Evolutionary conservation across 2,797 vertebrate genomes (phyloP).

Genomic region (Lycodopsis pacificus): DNA sequence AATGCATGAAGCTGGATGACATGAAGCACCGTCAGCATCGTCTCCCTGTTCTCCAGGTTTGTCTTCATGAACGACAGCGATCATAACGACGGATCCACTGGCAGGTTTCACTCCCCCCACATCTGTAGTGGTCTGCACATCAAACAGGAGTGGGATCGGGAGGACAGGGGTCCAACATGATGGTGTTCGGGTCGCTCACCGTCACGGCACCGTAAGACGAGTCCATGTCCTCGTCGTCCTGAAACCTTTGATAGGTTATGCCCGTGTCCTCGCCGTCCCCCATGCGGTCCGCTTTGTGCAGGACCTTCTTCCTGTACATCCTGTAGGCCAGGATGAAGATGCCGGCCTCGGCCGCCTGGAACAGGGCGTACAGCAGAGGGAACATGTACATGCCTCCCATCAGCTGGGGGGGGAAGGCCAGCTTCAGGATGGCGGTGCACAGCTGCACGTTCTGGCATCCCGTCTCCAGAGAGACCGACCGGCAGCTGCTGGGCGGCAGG

Average conservation of each 20-base stretch:
- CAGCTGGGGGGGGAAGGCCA: constrained; percentile 93
- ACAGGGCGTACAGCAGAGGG: constrained; percentile 95
- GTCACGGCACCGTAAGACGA: constrained; percentile 91
- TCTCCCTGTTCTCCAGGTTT: constrained; percentile 1
- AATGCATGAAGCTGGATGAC: constrained; percentile 33
- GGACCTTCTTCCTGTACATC: constrained; percentile 87
- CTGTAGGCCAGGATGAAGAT: constrained; percentile 93
- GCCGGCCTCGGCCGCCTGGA: constrained; percentile 95
- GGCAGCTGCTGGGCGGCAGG: constrained; percentile 90
- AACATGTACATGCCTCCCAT: constrained; percentile 98
- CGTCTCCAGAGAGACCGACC: constrained; percentile 94
- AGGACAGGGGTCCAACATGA: constrained; percentile 85
- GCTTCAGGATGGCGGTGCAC: constrained; percentile 96
- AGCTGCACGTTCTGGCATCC: constrained; percentile 99
- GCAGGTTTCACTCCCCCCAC: constrained; percentile 11
- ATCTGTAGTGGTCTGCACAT: not conserved
- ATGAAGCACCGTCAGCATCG: constrained; percentile 25
- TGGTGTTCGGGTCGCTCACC: constrained; percentile 82
- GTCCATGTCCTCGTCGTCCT: constrained; percentile 91
- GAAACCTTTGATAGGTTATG: constrained; percentile 92
- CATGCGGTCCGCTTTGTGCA: constrained; percentile 87
- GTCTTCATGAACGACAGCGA: constrained; percentile 13
- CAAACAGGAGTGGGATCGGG: constrained; percentile 81
- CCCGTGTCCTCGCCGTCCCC: constrained; percentile 86
- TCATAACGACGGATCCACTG: constrained; percentile 20